phyloP scores from a whole-genome alignment of 1,140 invertebrate species.

The Mactra quadrangularis region DNA sequence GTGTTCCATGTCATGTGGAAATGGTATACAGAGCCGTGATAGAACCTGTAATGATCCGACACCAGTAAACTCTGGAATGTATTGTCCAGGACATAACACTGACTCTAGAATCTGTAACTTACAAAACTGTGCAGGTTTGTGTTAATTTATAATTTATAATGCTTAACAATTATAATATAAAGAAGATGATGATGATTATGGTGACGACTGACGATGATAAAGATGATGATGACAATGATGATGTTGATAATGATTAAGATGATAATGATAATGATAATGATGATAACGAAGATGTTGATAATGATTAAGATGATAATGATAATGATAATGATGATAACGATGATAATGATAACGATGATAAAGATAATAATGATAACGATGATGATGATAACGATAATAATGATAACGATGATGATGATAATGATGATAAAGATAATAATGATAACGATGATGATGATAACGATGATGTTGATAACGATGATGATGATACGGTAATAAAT shows the following conservation, averaged over 20 bases:
- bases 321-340: not conserved
- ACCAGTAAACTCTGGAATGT: slow-evolving; percentile 53
- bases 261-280: too few relatives aligned
- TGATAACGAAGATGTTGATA: too few relatives aligned
- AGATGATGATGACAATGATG: not conserved
- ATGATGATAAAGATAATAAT: too few relatives aligned
- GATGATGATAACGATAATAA: too few relatives aligned
- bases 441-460: too few relatives aligned
- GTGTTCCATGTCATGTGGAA: slow-evolving; percentile 87
- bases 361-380: too few relatives aligned
- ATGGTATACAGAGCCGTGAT: slow-evolving; percentile 86
- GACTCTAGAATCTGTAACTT: not conserved
- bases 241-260: too few relatives aligned
- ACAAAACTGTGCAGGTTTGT: not conserved
- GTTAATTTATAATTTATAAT: too few relatives aligned
- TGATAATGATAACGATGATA: slow-evolving; percentile 19
- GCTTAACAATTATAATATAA: too few relatives aligned
- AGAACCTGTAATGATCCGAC: slow-evolving; percentile 84
- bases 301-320: not conserved
- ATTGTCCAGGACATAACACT: slow-evolving; percentile 41
- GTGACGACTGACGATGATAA: not conserved
- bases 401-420: too few relatives aligned
- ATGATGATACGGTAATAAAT: too few relatives aligned
- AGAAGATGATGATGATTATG: not conserved
- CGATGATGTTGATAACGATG: too few relatives aligned